A percentile compares a stretch with the other conserved stretches of the same genome.
Conservation (phyloP, 1,140 invertebrate species). For the Triops longicaudatus region DNA sequence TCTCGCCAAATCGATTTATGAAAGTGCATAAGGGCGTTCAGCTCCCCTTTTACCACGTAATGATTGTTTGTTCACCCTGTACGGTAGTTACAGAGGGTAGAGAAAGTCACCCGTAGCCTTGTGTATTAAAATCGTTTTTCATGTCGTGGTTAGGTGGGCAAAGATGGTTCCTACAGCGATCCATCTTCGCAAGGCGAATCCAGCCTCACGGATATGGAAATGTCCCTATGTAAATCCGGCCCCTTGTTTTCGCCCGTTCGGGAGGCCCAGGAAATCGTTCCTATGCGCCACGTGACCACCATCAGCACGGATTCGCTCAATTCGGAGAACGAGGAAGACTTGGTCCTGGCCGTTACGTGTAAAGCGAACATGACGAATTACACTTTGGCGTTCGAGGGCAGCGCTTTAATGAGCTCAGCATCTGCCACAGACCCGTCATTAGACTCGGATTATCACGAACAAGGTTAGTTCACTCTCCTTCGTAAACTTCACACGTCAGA, state of each 20-base stretch:
- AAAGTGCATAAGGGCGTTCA: too few relatives aligned
- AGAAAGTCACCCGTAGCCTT: not conserved
- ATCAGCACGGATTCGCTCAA: constrained; percentile 72
- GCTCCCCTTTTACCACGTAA: too few relatives aligned
- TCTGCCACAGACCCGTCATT: constrained; percentile 37
- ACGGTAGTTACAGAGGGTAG: not conserved
- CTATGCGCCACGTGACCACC: constrained; percentile 43
- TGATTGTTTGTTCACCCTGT: not conserved
- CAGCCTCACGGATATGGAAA: constrained; percentile 35
- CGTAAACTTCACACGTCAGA: too few relatives aligned
- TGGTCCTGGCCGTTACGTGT: constrained; percentile 61
- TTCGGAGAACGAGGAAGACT: constrained; percentile 53
- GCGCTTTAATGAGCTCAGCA: constrained; percentile 62
- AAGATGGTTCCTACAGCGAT: constrained; percentile 1
- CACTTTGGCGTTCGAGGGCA: constrained; percentile 86
- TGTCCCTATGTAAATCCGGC: constrained; percentile 82
- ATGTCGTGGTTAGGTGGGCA: not conserved
- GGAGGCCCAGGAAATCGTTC: constrained; percentile 44
- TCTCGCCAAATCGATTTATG: too few relatives aligned
- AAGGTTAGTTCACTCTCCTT: constrained; percentile 42
- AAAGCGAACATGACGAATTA: constrained; percentile 89
- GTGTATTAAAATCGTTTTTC: not conserved
- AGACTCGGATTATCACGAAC: constrained; percentile 63
- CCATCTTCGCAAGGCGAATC: constrained; percentile 21
- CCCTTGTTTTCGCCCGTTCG: constrained; percentile 83